Base-by-base conservation (phyloP, 2,797 vertebrate genomes). In the Argentina silus region DNA sequence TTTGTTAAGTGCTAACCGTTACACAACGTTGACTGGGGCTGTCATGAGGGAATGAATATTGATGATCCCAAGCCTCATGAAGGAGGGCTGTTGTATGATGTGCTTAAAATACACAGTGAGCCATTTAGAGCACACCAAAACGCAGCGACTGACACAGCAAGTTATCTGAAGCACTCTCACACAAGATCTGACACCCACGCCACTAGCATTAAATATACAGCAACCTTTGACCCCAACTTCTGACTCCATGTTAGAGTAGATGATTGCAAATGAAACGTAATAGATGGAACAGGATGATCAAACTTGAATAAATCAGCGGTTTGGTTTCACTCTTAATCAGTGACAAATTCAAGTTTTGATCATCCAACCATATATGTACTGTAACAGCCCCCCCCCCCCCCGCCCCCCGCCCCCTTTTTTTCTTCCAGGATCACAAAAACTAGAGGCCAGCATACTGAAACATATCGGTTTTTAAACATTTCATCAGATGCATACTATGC, bases 11-110 rank as follows among this genome's bases (percentile, higher is more conserved):
- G 60, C 84, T 81, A 80, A 84, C 78, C 73, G 70, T 91, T 89
- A 89, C 85, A 85, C 83, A 82, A 84, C 77, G 66, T 76, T 82
- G 86, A 88, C 85, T 85, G 72, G 82, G 50, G 78, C 88, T 89
- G 90, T 92, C 88, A 87, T 79, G 68, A 67, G 81, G 64, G 83
- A 90, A 92, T 90, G 59, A 91, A 92, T 91, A 91, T 89, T 91
- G 86, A 93, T 93, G 86, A 89, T 85, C 73, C 75, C 8, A 9
- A 83, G 75, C 72, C 59, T 81, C 27, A 63, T 82, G 80, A 87
- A 86, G 83, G 85, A 84, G 84, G 78, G 27, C 27, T 36, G 27
- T 74, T 72, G 80, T 83, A 78, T 87, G 85, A 86, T 82, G 79
- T 74, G 85, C 79, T 90, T 83, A 82, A 87, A 86, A 79, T 76